Percentiles rank a stretch among this genome's conserved stretches.
These are phyloP conservation scores for Monopterus albus DNA, from an alignment of 2,113 vertebrate genomes.

Conservation along the genomic window DNA sequence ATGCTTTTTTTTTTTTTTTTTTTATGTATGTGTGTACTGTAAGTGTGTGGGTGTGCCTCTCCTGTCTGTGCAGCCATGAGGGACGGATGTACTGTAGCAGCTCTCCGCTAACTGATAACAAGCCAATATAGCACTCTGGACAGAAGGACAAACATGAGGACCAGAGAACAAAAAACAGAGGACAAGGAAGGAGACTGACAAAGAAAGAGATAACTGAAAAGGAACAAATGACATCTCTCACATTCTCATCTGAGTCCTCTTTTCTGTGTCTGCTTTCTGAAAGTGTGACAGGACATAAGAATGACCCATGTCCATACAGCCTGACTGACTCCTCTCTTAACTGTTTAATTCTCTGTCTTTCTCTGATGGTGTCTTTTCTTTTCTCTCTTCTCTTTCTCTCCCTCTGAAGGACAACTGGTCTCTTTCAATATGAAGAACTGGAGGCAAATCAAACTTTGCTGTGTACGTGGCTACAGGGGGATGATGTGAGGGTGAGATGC, in stretches of 20 bases:
- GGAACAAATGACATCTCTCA: conserved; percentile 38
- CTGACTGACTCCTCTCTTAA: conserved; percentile 52
- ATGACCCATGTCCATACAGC: conserved; percentile 52
- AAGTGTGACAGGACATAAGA: conserved; percentile 28
- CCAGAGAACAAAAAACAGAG: conserved; percentile 29
- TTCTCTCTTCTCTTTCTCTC: not conserved
- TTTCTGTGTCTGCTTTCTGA: conserved; percentile 24
- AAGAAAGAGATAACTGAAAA: conserved; percentile 7
- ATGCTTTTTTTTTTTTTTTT: not conserved
- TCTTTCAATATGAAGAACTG: conserved; percentile 67
- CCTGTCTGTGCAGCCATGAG: conserved; percentile 23
- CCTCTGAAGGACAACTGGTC: conserved; percentile 72
- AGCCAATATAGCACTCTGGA: conserved; percentile 47
- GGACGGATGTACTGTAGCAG: conserved; percentile 42
- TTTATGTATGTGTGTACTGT: not conserved
- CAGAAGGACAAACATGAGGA: conserved; percentile 40
- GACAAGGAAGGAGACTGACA: conserved; percentile 19
- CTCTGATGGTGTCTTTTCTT: conserved; percentile 26
- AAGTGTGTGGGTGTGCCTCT: not conserved
- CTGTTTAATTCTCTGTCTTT: conserved; percentile 43
- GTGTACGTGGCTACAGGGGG: conserved; percentile 45
- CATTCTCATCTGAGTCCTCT: conserved; percentile 1
- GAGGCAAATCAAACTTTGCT: conserved; percentile 66
- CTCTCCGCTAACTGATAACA: conserved; percentile 53
- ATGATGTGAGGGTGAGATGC: conserved; percentile 7